These are phyloP conservation scores for Mirounga angustirostris DNA, from an alignment of 2,113 vertebrate genomes.

Conservation along the genomic window DNA sequence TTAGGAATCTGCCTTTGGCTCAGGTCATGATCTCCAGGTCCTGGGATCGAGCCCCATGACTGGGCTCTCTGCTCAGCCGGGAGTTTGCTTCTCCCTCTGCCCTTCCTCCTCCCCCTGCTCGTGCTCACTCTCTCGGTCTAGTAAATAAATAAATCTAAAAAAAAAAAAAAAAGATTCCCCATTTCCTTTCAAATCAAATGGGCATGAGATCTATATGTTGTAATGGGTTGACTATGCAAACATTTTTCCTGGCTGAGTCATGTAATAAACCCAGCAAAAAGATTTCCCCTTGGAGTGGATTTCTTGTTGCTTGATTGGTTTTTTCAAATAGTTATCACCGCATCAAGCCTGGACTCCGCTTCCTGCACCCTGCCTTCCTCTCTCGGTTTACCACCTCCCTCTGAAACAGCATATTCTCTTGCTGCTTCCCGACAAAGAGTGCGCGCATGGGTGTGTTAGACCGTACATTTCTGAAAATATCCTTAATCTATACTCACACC, in stretches of 20 bases:
- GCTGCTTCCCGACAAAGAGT: not conserved
- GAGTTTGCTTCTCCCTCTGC: not conserved
- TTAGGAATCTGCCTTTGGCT: not conserved
- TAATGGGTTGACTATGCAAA: not conserved
- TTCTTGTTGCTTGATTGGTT: not conserved
- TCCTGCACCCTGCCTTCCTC: not conserved
- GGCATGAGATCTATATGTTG: not conserved
- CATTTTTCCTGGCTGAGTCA: not conserved
- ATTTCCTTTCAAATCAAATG: not conserved
- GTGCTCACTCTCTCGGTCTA: not conserved
- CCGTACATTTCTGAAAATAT: not conserved
- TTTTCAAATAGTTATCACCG: not conserved
- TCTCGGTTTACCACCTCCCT: not conserved
- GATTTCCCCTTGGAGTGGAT: not conserved
- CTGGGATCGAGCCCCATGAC: not conserved
- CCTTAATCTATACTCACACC: not conserved
- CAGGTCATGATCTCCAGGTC: not conserved
- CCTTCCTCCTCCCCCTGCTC: no score
- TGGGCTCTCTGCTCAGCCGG: not conserved
- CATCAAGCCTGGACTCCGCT: not conserved
- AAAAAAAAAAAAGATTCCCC: not conserved
- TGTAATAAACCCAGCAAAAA: not conserved
- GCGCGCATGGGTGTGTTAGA: rapidly evolving
- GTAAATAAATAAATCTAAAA: not conserved
- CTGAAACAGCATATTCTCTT: not conserved